Conservation (phyloP, 2,888 invertebrate species). For the Galerucella pusilla region DNA sequence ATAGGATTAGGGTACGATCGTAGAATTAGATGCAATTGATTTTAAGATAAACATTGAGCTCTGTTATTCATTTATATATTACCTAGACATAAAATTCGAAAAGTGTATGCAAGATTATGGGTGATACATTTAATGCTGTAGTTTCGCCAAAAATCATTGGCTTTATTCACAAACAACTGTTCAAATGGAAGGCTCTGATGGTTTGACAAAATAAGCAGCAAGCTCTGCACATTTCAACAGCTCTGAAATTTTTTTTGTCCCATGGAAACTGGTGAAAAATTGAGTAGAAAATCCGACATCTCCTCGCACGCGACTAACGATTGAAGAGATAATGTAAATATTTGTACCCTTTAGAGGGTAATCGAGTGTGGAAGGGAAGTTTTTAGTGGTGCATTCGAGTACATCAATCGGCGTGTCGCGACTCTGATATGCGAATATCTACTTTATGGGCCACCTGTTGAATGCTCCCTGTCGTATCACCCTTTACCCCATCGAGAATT, state of each 20-base stretch:
- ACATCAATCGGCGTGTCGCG: conserved; percentile 63
- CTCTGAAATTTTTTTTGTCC: not conserved
- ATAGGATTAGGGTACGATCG: not conserved
- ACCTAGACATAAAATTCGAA: too few species aligned
- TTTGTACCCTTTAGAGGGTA: conserved; percentile 55
- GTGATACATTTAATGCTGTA: too few species aligned
- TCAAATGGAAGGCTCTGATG: too few species aligned
- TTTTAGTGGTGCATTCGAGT: conserved; percentile 58
- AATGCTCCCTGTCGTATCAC: conserved; percentile 40
- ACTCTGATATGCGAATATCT: conserved; percentile 68
- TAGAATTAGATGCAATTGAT: not conserved
- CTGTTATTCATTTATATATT: too few species aligned
- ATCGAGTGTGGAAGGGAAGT: conserved; percentile 57
- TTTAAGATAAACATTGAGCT: too few species aligned
- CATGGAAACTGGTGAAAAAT: conserved; percentile 1
- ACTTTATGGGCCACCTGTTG: conserved; percentile 69
- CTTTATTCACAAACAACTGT: too few species aligned
- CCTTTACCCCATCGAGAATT: conserved; percentile 25
- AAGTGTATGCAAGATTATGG: too few species aligned
- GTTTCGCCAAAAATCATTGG: too few species aligned
- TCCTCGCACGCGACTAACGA: conserved; percentile 23
- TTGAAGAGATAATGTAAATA: conserved; percentile 52
- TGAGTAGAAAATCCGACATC: not conserved
- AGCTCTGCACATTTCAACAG: too few species aligned
- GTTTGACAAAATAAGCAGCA: too few species aligned